Conservation (phyloP, 2,113 vertebrate species). For the Puffinus mauretanicus region DNA sequence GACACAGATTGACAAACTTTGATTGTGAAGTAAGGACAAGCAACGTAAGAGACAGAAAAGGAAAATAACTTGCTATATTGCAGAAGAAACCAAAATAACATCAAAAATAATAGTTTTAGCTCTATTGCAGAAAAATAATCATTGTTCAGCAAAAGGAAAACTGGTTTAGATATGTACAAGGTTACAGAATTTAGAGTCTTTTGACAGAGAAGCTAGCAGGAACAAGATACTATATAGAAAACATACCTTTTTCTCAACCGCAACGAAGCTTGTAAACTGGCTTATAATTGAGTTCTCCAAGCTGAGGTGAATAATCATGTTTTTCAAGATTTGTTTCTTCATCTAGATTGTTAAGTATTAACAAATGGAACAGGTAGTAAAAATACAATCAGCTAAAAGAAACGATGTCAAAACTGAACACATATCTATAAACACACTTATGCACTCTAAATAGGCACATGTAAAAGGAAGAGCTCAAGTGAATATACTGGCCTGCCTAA, state of each 20-base stretch:
- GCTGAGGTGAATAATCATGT: constrained; percentile 82
- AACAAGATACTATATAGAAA: not conserved
- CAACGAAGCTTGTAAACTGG: constrained; percentile 90
- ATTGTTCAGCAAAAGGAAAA: not conserved
- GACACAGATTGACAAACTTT: not conserved
- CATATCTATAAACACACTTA: not conserved
- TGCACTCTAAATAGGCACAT: not conserved
- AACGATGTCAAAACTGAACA: not conserved
- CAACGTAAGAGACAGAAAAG: not conserved
- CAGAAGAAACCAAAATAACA: not conserved
- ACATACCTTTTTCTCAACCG: constrained; percentile 85
- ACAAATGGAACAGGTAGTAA: not conserved
- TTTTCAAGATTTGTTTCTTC: constrained; percentile 82
- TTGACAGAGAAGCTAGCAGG: not conserved
- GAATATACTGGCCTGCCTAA: not conserved
- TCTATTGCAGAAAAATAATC: not conserved
- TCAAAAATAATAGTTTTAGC: not conserved
- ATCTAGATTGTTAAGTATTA: constrained; percentile 72
- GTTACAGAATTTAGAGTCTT: not conserved
- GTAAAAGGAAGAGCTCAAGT: not conserved
- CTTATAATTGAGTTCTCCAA: constrained; percentile 86
- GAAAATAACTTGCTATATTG: not conserved
- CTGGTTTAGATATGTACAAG: not conserved
- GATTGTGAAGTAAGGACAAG: not conserved
- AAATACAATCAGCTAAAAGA: not conserved